phyloP scores from a whole-genome alignment of 2,113 vertebrate species.

The Ammospiza nelsoni region DNA sequence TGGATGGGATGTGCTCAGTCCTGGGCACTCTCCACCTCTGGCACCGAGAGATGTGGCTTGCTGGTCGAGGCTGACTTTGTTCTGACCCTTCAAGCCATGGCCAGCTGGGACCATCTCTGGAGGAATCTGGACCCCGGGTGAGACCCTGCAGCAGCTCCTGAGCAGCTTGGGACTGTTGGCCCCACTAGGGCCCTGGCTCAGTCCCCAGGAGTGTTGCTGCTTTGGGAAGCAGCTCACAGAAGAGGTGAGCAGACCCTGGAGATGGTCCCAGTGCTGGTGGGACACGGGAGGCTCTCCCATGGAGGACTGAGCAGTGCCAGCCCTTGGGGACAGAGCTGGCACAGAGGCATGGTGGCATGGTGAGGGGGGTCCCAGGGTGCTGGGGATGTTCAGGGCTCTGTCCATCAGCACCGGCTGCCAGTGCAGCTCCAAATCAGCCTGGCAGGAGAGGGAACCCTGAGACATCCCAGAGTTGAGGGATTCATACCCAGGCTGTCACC shows the following conservation, averaged over 20 bases:
- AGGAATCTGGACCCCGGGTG: background rate
- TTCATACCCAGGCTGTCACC: background rate
- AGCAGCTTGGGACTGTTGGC: background rate
- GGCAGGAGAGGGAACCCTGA: background rate
- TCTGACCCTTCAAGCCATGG: background rate
- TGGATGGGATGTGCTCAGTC: background rate
- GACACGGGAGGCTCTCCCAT: rapidly evolving
- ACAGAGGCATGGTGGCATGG: background rate
- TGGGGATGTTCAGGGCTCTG: background rate
- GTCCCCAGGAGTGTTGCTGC: background rate
- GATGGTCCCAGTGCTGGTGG: background rate
- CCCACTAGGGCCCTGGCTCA: background rate
- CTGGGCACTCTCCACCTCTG: rapidly evolving
- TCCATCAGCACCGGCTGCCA: background rate
- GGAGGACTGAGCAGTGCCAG: background rate
- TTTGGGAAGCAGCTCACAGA: background rate
- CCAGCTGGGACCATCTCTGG: background rate
- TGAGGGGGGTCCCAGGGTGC: background rate
- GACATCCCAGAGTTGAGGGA: background rate
- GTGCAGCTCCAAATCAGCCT: background rate
- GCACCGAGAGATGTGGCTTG: background rate
- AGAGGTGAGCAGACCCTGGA: background rate
- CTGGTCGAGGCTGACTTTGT: background rate
- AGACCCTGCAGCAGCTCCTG: background rate
- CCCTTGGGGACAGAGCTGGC: background rate